Conservation (phyloP, 2,888 invertebrate genomes). For the Dolichomitus sp. region DNA sequence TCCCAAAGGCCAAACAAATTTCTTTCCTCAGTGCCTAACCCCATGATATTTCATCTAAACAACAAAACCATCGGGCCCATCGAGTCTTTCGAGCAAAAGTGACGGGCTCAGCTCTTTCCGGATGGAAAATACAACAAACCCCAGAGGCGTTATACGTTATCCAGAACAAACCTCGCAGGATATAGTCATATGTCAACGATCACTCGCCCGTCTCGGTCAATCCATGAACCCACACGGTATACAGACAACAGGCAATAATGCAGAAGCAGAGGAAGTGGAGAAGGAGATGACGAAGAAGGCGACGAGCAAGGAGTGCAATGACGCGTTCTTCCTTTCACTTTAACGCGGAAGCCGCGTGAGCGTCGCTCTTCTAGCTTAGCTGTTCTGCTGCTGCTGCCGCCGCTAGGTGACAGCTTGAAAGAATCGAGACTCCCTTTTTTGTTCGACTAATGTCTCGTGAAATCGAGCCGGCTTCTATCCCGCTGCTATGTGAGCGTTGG, state of each 20-base stretch:
- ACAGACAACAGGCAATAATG: not conserved
- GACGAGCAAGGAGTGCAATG: constrained; percentile 59
- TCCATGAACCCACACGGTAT: not conserved
- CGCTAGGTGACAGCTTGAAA: constrained; percentile 66
- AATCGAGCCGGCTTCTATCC: constrained; percentile 62
- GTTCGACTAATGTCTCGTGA: constrained; percentile 67
- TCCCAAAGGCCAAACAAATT: no score
- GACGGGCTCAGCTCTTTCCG: constrained; percentile 37
- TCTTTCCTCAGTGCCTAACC: not conserved
- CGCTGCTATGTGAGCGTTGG: constrained; percentile 8
- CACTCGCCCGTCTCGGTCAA: constrained; percentile 24
- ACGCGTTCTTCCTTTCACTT: constrained; percentile 69
- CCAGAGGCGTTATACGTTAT: constrained; percentile 21
- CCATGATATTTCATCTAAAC: constrained; percentile 19
- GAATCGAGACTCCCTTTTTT: constrained; percentile 66
- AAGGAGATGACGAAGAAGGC: constrained; percentile 54
- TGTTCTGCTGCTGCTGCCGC: constrained; percentile 1
- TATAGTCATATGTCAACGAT: constrained; percentile 55
- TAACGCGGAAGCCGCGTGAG: constrained; percentile 67
- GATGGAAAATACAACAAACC: not conserved
- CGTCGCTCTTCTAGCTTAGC: constrained; percentile 40
- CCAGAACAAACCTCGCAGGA: constrained; percentile 43
- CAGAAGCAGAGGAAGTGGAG: constrained; percentile 18
- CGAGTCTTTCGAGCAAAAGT: constrained; percentile 5
- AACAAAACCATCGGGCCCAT: not conserved